phyloP scores from a whole-genome alignment of 1,140 invertebrate species.

The Metopolophium dirhodum region DNA sequence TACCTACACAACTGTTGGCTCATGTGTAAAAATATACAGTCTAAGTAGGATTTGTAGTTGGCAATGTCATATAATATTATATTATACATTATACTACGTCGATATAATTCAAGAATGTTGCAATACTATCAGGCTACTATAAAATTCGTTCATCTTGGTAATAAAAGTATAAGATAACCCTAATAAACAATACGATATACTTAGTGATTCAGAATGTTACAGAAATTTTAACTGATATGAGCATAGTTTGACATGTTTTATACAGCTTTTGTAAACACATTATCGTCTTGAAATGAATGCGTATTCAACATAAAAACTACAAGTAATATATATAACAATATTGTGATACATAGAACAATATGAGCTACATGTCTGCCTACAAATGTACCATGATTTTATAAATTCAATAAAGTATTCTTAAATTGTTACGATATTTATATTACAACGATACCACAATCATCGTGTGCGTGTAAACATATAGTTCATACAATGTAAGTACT shows the following conservation, averaged over 20 bases:
- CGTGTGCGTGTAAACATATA: not conserved
- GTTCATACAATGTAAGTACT: not conserved
- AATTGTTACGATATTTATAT: not conserved
- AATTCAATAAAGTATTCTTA: not conserved
- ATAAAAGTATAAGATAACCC: not conserved
- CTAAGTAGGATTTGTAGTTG: not conserved
- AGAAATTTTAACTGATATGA: not conserved
- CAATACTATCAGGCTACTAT: not conserved
- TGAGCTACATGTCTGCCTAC: not conserved
- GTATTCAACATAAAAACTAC: not conserved
- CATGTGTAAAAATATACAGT: not conserved
- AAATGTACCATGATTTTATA: not conserved
- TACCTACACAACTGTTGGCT: not conserved
- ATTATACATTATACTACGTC: not conserved
- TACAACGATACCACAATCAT: not conserved
- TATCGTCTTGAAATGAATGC: not conserved
- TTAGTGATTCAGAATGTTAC: not conserved
- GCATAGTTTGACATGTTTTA: not conserved
- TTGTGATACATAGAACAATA: not conserved
- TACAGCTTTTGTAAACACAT: not conserved
- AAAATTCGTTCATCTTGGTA: conserved; percentile 3
- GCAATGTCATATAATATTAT: not conserved
- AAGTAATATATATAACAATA: not conserved
- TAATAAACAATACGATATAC: not conserved
- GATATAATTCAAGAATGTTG: not conserved